These are phyloP conservation scores for Andricus curvator DNA, from an alignment of 2,888 invertebrate genomes.

Conservation along the genomic window DNA sequence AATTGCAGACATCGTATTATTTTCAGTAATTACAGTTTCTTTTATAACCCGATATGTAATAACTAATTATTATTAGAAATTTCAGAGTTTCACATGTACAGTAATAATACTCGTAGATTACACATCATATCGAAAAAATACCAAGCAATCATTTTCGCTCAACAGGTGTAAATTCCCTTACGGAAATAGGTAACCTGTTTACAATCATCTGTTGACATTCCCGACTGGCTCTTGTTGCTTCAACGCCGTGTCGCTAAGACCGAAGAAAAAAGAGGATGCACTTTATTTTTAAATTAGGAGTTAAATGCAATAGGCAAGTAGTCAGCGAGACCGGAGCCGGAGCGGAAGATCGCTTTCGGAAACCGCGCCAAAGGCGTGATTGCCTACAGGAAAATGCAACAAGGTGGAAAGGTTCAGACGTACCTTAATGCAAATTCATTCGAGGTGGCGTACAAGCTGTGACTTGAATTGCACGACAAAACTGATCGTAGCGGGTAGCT, in stretches of 20 bases:
- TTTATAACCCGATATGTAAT: background rate
- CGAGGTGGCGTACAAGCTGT: conserved; percentile 56
- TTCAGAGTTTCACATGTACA: background rate
- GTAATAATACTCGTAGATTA: background rate
- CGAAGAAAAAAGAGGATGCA: background rate
- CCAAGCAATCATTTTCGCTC: conserved; percentile 27
- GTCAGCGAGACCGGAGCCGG: conserved; percentile 60
- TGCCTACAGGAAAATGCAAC: conserved; percentile 69
- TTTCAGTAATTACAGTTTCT: background rate
- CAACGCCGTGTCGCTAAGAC: background rate
- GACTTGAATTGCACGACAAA: conserved; percentile 64
- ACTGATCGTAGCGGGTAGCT: conserved; percentile 64
- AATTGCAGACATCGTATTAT: background rate
- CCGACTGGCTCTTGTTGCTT: background rate
- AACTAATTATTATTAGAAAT: background rate
- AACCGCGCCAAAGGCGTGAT: conserved; percentile 71
- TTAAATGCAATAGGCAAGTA: conserved; percentile 48
- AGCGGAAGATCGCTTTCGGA: conserved; percentile 66
- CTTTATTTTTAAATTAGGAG: conserved; percentile 45
- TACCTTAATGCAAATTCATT: conserved; percentile 72
- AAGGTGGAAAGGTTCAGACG: conserved; percentile 66
- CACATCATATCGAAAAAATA: conserved; percentile 13
- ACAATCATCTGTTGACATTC: conserved; percentile 2
- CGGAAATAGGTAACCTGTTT: conserved; percentile 40
- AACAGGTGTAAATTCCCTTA: conserved; percentile 26